Percentiles rank a stretch among this genome's conserved stretches.
These are phyloP conservation scores for Etia nguti DNA, from an alignment of 2,113 vertebrate species.

Conservation along the genomic window DNA sequence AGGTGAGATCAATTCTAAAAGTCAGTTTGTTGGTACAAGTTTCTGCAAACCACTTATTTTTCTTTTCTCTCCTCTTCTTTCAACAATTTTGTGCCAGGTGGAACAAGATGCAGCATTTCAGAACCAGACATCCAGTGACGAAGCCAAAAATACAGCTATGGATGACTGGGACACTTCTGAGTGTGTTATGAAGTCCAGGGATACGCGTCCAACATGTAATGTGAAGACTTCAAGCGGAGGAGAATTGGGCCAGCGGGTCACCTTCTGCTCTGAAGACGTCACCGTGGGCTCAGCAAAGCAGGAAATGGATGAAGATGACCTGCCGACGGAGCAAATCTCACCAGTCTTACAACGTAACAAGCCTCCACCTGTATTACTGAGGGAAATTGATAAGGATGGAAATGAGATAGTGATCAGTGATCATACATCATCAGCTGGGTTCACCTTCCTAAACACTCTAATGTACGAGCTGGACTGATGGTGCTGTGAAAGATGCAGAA, in stretches of 20 bases:
- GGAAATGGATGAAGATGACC: constrained; percentile 26
- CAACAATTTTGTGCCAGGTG: neutral
- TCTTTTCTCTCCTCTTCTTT: neutral
- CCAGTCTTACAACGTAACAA: neutral
- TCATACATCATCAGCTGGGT: constrained; percentile 75
- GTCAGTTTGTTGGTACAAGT: neutral
- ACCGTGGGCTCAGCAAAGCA: neutral
- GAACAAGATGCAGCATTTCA: neutral
- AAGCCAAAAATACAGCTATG: neutral
- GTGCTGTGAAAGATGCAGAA: neutral
- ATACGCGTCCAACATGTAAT: neutral
- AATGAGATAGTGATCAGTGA: constrained; percentile 67
- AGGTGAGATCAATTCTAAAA: neutral
- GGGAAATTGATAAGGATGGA: constrained; percentile 74
- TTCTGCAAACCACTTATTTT: neutral
- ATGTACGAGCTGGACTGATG: constrained; percentile 86
- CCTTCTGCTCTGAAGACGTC: neutral
- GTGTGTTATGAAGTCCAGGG: neutral
- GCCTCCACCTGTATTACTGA: constrained; percentile 27
- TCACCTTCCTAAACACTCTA: constrained; percentile 79
- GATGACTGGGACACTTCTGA: neutral
- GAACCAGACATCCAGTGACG: neutral
- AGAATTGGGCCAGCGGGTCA: neutral
- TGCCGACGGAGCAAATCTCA: neutral
- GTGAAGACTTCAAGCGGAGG: neutral